Evolutionary conservation across 2,797 vertebrate species (phyloP).

Genomic region (Ambastaia sidthimunki): DNA sequence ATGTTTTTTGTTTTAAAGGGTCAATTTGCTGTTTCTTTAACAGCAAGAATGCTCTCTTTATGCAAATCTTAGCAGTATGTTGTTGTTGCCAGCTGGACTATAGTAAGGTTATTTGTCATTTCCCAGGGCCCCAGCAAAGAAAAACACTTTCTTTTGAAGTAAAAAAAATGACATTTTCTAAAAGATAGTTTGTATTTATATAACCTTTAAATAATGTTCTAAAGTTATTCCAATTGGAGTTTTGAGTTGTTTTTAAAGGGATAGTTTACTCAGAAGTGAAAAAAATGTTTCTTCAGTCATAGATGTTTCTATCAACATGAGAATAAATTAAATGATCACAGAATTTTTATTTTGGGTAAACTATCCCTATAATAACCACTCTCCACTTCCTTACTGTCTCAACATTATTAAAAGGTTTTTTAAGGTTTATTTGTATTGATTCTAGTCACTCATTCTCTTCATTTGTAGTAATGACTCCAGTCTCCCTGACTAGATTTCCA

Average conservation of each 20-base stretch:
- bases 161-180: slow-evolving; percentile 28
- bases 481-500: not conserved
- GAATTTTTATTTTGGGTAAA: not conserved
- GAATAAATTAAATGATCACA: not conserved
- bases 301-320: not conserved
- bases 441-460: not conserved
- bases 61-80: slow-evolving; percentile 20
- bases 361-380: not conserved
- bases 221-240: not conserved
- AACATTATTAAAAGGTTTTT: not conserved
- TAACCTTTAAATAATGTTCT: not conserved
- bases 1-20: not conserved
- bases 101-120: slow-evolving; percentile 21
- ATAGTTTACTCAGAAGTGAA: not conserved
- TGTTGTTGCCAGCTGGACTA: slow-evolving; percentile 31
- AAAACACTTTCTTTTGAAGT: slow-evolving; percentile 10
- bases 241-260: not conserved
- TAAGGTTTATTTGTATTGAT: slow-evolving; percentile 15
- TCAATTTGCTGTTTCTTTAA: not conserved
- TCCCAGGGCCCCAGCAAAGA: slow-evolving; percentile 22
- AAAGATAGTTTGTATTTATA: slow-evolving; percentile 18
- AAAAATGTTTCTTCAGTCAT: not conserved
- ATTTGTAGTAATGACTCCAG: not conserved
- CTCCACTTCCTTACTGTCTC: not conserved
- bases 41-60: slow-evolving; percentile 20